Percentiles rank a stretch among this genome's conserved stretches.
Evolutionary conservation across 2,888 invertebrate species (phyloP).

Genomic region (Drosophila affinis): DNA sequence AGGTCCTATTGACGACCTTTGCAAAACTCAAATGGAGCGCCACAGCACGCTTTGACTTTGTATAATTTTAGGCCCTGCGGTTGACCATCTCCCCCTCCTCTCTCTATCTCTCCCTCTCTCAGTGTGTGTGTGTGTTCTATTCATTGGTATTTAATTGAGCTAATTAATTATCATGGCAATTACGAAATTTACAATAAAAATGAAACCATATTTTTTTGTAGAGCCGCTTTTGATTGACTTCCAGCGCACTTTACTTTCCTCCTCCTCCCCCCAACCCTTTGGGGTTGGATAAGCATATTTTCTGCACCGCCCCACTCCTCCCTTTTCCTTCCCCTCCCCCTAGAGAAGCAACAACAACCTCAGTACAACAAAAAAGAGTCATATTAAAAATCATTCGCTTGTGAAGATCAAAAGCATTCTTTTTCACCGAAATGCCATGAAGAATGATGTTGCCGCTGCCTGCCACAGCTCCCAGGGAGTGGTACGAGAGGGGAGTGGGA

Average conservation of each 20-base stretch:
- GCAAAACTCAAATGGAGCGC: constrained; percentile 47
- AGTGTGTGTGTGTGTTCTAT: constrained; percentile 1
- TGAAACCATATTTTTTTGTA: constrained; percentile 11
- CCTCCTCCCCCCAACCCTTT: not conserved
- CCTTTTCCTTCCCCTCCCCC: not conserved
- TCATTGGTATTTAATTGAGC: constrained; percentile 61
- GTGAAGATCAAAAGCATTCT: constrained; percentile 83
- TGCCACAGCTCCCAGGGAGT: constrained; percentile 30
- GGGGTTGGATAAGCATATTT: constrained; percentile 7
- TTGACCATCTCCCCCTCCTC: constrained; percentile 1
- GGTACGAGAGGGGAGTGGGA: constrained; percentile 2
- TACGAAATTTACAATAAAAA: constrained; percentile 1
- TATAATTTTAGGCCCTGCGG: constrained; percentile 62
- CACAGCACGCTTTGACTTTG: constrained; percentile 50
- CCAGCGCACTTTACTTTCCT: constrained; percentile 37
- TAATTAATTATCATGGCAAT: constrained; percentile 50
- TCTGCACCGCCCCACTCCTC: constrained; percentile 34
- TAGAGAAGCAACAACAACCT: not conserved
- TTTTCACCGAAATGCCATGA: constrained; percentile 77
- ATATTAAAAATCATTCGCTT: constrained; percentile 83
- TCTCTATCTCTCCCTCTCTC: not conserved
- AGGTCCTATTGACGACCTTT: constrained; percentile 3
- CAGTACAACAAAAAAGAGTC: constrained; percentile 63
- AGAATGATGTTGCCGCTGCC: constrained; percentile 62
- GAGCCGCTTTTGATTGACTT: constrained; percentile 63